Evolutionary conservation across 2,113 vertebrate species (phyloP).

Genomic region (Polypterus bichir): DNA sequence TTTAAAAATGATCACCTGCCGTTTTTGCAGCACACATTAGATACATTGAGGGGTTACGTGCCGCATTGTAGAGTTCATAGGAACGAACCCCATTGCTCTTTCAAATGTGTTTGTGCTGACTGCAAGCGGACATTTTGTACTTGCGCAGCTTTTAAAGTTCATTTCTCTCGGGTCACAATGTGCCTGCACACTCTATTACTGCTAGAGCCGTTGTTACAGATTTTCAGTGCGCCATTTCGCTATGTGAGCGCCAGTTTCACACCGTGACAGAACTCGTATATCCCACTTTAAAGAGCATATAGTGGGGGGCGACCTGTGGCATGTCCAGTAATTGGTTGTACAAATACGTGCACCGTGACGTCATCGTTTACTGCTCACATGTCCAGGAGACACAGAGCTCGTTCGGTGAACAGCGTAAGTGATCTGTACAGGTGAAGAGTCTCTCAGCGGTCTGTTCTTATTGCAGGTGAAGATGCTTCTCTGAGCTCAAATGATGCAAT

Average conservation of each 20-base stretch:
- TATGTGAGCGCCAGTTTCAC: constrained; percentile 25
- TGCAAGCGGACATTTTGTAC: constrained; percentile 19
- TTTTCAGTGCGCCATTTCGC: constrained; percentile 24
- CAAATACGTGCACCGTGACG: constrained; percentile 17
- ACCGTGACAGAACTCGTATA: constrained; percentile 23
- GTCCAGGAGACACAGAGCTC: constrained; percentile 29
- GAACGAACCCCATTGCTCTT: no score
- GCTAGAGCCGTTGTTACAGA: constrained; percentile 10
- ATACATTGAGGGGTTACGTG: constrained; percentile 1
- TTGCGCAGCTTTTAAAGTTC: constrained; percentile 14
- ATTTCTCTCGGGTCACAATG: constrained; percentile 16
- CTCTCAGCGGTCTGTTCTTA: constrained; percentile 9
- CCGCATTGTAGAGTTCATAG: no score
- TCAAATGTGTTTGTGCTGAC: constrained; percentile 18
- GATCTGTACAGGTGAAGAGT: constrained; percentile 11
- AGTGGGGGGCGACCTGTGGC: constrained; percentile 18
- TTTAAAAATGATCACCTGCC: no score
- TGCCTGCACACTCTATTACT: constrained; percentile 8
- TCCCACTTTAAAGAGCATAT: constrained; percentile 28
- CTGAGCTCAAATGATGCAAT: constrained; percentile 11
- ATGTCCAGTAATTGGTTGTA: constrained; percentile 26
- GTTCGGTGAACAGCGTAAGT: constrained; percentile 14
- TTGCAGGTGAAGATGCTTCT: constrained; percentile 1
- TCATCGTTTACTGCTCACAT: constrained; percentile 31
- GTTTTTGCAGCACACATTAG: no score